phyloP scores from a whole-genome alignment of 2,113 vertebrate species.

The Candoia aspera region DNA sequence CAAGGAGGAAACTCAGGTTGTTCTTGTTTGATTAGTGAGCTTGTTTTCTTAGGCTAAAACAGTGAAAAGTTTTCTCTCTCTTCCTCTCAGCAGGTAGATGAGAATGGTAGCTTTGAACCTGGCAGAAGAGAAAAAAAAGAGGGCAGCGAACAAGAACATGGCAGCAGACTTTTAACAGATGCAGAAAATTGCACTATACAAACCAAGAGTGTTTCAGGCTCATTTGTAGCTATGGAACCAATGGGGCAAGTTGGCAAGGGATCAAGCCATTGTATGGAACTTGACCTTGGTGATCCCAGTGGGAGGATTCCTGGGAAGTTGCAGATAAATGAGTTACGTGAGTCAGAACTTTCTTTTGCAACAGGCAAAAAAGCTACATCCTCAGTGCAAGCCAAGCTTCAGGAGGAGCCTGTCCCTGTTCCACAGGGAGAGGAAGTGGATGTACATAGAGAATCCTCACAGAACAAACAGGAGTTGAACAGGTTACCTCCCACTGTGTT shows the following conservation, averaged over 20 bases:
- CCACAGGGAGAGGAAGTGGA: conserved; percentile 44
- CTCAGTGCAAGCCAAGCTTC: neutral
- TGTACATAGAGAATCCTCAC: neutral
- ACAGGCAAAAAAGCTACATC: neutral
- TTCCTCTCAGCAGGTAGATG: conserved; percentile 56
- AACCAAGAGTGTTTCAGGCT: neutral
- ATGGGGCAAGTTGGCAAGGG: conserved; percentile 31
- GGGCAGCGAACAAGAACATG: neutral
- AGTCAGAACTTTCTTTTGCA: conserved; percentile 36
- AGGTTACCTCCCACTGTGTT: conserved; percentile 43
- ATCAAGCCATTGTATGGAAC: conserved; percentile 44
- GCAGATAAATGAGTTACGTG: conserved; percentile 5
- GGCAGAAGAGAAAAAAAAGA: conserved; percentile 41
- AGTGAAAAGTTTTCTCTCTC: neutral
- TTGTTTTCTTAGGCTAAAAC: neutral
- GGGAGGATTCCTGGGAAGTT: neutral
- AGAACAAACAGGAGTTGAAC: neutral
- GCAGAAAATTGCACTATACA: conserved; percentile 24
- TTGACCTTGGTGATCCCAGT: conserved; percentile 35
- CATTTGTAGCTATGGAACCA: conserved; percentile 34
- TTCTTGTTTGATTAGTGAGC: neutral
- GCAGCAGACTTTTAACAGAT: neutral
- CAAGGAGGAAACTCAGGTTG: neutral
- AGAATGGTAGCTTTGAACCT: conserved; percentile 14
- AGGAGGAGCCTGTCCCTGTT: neutral